Conservation (phyloP, 2,797 vertebrate species). For the Lacerta viridis region DNA sequence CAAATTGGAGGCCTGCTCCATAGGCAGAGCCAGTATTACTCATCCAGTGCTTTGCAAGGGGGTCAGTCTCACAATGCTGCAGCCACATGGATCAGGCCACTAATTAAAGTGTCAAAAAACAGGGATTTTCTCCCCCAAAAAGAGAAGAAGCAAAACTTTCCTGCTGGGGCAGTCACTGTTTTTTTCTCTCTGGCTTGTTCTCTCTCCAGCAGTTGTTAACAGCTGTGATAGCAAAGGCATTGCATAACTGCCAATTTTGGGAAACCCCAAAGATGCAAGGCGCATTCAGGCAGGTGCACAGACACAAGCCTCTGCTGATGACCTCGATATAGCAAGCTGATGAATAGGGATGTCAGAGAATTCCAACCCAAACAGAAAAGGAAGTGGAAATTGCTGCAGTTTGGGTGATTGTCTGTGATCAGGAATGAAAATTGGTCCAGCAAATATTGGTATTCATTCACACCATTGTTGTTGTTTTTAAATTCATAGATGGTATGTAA, state of each 20-base stretch:
- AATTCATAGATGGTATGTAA: too few species aligned
- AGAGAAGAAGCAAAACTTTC: background rate
- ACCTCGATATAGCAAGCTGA: background rate
- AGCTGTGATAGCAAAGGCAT: background rate
- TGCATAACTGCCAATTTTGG: background rate
- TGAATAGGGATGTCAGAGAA: too few species aligned
- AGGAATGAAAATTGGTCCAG: too few species aligned
- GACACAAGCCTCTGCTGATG: background rate
- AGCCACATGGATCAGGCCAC: background rate
- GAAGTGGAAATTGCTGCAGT: too few species aligned
- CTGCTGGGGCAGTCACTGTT: background rate
- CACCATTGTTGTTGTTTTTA: too few species aligned
- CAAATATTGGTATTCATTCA: too few species aligned
- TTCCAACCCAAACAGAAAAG: too few species aligned
- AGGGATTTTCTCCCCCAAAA: background rate
- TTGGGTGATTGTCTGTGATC: too few species aligned
- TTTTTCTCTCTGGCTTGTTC: background rate
- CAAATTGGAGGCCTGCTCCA: slow-evolving; percentile 2
- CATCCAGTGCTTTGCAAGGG: background rate
- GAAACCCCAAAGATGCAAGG: background rate
- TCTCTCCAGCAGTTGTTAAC: background rate
- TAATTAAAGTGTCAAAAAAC: background rate
- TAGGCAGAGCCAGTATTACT: background rate
- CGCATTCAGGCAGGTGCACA: too few species aligned
- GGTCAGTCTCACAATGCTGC: too few species aligned